These are phyloP conservation scores for Myzus persicae DNA, from an alignment of 1,140 invertebrate species.

Conservation along the genomic window DNA sequence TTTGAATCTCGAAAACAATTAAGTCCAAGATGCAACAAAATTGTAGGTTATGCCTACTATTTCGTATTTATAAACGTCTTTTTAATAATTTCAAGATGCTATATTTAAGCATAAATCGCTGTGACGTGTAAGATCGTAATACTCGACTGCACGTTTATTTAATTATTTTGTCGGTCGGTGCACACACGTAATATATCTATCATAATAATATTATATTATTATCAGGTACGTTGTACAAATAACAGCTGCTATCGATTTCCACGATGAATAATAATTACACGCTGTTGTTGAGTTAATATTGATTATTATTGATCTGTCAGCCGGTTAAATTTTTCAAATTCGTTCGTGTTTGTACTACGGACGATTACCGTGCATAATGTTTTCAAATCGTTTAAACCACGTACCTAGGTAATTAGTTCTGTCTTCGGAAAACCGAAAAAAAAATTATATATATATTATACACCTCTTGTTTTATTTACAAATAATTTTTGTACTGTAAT, in stretches of 20 bases:
- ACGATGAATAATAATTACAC: conserved; percentile 26
- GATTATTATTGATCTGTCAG: conserved; percentile 37
- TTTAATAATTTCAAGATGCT: background rate
- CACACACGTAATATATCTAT: background rate
- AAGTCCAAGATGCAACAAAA: background rate
- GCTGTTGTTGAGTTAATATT: background rate
- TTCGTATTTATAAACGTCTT: background rate
- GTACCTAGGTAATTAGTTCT: background rate
- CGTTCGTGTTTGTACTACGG: background rate
- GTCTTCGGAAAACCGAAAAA: background rate
- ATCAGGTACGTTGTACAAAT: background rate
- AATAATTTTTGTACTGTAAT: background rate
- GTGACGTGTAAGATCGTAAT: background rate
- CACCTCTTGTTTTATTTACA: background rate
- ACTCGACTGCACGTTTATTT: background rate
- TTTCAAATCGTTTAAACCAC: background rate
- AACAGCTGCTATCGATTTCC: background rate
- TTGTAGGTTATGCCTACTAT: conserved; percentile 25
- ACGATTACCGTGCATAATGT: background rate
- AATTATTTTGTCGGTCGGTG: background rate
- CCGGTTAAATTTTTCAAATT: conserved; percentile 3
- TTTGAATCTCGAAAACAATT: background rate
- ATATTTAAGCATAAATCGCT: background rate
- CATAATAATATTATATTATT: background rate
- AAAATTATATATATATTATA: background rate